Evolutionary conservation across 2,888 invertebrate genomes (phyloP).

Genomic region (Cloeon dipterum): DNA sequence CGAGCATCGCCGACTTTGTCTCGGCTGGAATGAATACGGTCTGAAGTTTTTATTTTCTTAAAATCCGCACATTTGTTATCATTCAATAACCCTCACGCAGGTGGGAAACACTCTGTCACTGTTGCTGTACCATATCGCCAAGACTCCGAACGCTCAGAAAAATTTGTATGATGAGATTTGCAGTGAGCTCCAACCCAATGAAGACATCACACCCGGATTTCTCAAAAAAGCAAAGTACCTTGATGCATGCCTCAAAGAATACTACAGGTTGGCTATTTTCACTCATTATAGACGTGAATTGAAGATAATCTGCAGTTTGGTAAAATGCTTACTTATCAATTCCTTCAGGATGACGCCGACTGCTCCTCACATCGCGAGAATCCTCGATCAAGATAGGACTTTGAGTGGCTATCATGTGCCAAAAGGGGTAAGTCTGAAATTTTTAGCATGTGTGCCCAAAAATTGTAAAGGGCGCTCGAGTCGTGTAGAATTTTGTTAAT

Average conservation of each 20-base stretch:
- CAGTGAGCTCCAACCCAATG: slow-evolving; percentile 8
- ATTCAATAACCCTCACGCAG: no score
- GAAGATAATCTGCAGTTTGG: neutral
- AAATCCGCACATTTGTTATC: no score
- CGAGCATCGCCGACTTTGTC: slow-evolving; percentile 66
- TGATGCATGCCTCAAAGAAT: slow-evolving; percentile 54
- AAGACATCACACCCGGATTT: slow-evolving; percentile 26
- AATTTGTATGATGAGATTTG: slow-evolving; percentile 39
- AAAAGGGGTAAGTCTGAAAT: slow-evolving; percentile 51
- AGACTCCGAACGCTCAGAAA: slow-evolving; percentile 37
- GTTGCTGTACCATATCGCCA: slow-evolving; percentile 46
- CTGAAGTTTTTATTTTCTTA: slow-evolving; percentile 11
- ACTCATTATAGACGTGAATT: no score
- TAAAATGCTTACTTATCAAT: no score
- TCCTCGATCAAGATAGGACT: slow-evolving; percentile 45
- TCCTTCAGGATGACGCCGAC: slow-evolving; percentile 41
- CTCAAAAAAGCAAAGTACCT: slow-evolving; percentile 45
- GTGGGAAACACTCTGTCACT: slow-evolving; percentile 61
- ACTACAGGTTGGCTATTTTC: slow-evolving; percentile 26
- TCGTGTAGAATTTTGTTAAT: no score
- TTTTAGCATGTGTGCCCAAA: no score
- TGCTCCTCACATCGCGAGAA: slow-evolving; percentile 53
- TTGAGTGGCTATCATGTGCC: slow-evolving; percentile 40
- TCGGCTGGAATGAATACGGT: slow-evolving; percentile 74
- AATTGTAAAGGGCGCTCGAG: no score